Conservation (phyloP, 2,113 vertebrate genomes). For the Morone saxatilis region DNA sequence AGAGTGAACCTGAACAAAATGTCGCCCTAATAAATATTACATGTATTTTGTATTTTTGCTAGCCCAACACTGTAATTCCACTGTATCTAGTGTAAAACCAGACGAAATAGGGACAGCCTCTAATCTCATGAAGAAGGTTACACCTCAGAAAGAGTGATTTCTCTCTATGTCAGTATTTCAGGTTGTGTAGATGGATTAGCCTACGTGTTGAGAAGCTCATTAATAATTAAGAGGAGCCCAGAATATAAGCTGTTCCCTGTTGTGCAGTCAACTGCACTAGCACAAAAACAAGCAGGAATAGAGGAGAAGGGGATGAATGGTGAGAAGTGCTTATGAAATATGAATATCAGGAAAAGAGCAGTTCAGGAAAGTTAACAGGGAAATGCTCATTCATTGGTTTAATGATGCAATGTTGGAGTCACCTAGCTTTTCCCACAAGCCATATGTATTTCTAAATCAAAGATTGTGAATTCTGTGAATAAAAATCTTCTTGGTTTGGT, state of each 20-base stretch:
- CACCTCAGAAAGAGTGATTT: conserved; percentile 50
- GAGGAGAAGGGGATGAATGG: conserved; percentile 65
- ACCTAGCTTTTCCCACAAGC: background rate
- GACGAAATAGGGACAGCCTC: conserved; percentile 54
- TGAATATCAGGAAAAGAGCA: conserved; percentile 71
- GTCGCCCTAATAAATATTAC: background rate
- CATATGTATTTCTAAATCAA: background rate
- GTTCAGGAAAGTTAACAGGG: conserved; percentile 58
- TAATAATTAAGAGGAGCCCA: conserved; percentile 75
- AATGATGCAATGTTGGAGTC: conserved; percentile 41
- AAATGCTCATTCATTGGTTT: conserved; percentile 60
- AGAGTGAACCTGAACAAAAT: background rate
- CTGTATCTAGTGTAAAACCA: conserved; percentile 13
- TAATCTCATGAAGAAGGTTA: conserved; percentile 44
- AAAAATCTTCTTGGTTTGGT: conserved; percentile 8
- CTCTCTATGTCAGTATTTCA: conserved; percentile 56
- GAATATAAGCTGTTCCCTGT: conserved; percentile 76
- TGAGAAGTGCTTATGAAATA: conserved; percentile 80
- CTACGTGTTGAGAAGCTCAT: conserved; percentile 64
- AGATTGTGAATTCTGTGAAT: background rate
- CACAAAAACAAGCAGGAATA: conserved; percentile 60
- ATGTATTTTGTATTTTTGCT: background rate
- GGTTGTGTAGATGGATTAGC: conserved; percentile 69
- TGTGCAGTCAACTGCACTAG: conserved; percentile 78
- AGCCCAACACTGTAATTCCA: background rate